Evolutionary conservation across 2,797 vertebrate genomes (phyloP), one percentile per base, ranked within the genome.

Genomic region (Huso huso): DNA sequence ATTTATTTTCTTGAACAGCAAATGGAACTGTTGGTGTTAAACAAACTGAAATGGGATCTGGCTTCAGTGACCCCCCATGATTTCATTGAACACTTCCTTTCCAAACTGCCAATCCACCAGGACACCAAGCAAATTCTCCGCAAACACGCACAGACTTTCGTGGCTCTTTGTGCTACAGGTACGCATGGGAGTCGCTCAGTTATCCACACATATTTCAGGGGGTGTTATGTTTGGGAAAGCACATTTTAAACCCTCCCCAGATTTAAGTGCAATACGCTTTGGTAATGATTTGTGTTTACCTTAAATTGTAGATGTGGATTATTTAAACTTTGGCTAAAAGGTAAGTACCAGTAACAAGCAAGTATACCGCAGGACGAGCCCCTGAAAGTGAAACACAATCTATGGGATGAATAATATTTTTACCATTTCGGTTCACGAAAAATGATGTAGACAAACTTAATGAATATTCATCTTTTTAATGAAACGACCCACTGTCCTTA

Each of bases 131-230:
- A 94, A 86, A 90, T 95, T 83, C 95, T 98, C 77, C 93, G 95
- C 84, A 98, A 98, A 77, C 96, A 99, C 37, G 93, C 95, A 13
- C 96, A 98, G 90, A 99, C 96, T 70, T 99, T 99, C 69, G 95
- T 98, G 71, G 96, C 96, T 65, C 93, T 99, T 75, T 99, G 96
- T 78, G 95, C 96, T 72, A 99, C 96, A 95, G 96, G 96, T 99
- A 90, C 73, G 87, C 70, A 62, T 69, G 50, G 61, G 62, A 67
- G 65, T 52, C 61, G 49, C 51, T 10, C 62, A 65, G 65, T 63
- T 52, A 71, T 69, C 62, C 61, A 48, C 18, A 62, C 8, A 5
- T 23, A 23, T 62, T 62, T 62, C 12, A 62, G n/a, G 15, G 10
- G n/a, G 61, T 10, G 10, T 62, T 18, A 10, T 7, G 23, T 9